These are phyloP conservation scores for Crambe crambe DNA, from an alignment of 37 sponge, comb jelly and placozoan species.

Conservation along the genomic window DNA sequence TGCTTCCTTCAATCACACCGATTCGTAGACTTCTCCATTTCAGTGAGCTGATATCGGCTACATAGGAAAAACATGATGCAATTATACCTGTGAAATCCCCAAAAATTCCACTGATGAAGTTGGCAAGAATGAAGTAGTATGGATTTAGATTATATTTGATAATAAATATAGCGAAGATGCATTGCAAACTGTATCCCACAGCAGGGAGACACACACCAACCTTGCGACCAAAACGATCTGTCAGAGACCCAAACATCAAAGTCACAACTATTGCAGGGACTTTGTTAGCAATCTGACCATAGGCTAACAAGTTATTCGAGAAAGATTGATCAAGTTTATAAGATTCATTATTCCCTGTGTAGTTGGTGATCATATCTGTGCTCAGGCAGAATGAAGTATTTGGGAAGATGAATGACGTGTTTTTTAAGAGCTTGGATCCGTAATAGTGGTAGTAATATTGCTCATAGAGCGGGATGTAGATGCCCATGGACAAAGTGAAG, in stretches of 20 bases:
- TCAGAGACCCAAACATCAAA: conserved; percentile 48
- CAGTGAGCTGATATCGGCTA: conserved; percentile 55
- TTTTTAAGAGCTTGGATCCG: not conserved
- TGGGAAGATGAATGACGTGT: conserved; percentile 11
- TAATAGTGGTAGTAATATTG: conserved; percentile 24
- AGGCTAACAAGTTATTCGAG: conserved; percentile 1
- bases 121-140: conserved; percentile 20
- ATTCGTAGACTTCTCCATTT: conserved; percentile 48
- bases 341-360: not conserved
- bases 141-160: conserved; percentile 28
- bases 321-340: not conserved
- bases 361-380: conserved; percentile 2
- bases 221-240: conserved; percentile 59
- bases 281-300: conserved; percentile 21
- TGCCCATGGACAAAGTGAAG: conserved; percentile 8
- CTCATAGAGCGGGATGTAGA: conserved; percentile 14
- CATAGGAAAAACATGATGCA: conserved; percentile 37
- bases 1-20: conserved; percentile 15
- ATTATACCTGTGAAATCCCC: conserved; percentile 50
- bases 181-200: not conserved
- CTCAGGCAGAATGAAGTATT: conserved; percentile 37
- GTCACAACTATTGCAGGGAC: conserved; percentile 29
- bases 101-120: conserved; percentile 19
- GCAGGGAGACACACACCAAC: conserved; percentile 25
- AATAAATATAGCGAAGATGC: conserved; percentile 7